phyloP scores from a whole-genome alignment of 2,113 vertebrate species.

The Salvelinus namaycush region DNA sequence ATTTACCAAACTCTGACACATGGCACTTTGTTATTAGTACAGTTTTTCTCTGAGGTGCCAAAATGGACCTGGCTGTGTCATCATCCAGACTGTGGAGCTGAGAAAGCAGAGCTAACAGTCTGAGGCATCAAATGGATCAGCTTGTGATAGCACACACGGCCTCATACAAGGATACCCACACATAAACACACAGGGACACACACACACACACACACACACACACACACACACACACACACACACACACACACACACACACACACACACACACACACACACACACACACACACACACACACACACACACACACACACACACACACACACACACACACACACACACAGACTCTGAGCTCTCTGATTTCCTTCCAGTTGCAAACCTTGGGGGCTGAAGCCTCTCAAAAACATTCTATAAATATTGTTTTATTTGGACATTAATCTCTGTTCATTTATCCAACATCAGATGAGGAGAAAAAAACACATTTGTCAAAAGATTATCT shows the following conservation, averaged over 20 bases:
- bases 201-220: no score
- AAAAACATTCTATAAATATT: not conserved
- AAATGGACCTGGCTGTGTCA: not conserved
- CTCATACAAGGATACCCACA: no score
- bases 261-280: not conserved
- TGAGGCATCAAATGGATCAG: not conserved
- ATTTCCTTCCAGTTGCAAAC: not conserved
- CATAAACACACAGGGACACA: no score
- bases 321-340: no score
- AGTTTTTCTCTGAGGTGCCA: not conserved
- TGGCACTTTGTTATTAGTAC: not conserved
- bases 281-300: no score
- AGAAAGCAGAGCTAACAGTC: not conserved
- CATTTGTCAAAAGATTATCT: not conserved
- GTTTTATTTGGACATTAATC: conserved; percentile 7
- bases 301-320: no score
- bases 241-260: not conserved
- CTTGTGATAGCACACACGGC: no score
- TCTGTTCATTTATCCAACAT: no score
- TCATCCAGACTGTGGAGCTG: not conserved
- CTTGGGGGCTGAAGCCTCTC: not conserved
- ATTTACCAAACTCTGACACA: not conserved
- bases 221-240: not conserved
- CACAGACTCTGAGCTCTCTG: not conserved
- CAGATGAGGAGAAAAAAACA: no score